Evolutionary conservation across 1,140 invertebrate genomes (phyloP), one percentile per base, ranked within the genome.

Genomic region (Hylaeus volcanicus): DNA sequence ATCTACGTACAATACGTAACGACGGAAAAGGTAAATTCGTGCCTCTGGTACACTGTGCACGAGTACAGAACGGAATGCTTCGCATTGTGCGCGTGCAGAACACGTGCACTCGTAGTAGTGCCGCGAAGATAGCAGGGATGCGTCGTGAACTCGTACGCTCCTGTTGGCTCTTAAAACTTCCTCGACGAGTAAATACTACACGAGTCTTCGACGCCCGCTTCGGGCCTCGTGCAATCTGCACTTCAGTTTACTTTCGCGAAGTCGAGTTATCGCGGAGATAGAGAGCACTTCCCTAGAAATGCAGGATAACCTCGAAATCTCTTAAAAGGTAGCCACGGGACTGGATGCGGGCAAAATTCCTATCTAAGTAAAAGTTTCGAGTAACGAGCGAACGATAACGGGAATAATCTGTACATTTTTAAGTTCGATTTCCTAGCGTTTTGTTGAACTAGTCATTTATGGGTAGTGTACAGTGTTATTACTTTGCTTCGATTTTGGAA

Each of bases 1-100:
- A 45, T 26, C 53, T 74, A 69, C 66, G 66, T 43, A 4, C 15
- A 15, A 72, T 15, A 69, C 69, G 82, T 87, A 89, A 83, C 69
- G 73, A 80, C 69, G 82, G 83, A 82, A 86, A 83, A 74, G 79
- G 80, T 58, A 55, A 71, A 73, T 83, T 83, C 53, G 70, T 48
- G 79, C 55, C 51, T 2, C 66, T 1, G 43, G 73, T 51, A 68
- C 65, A 39, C 45, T 51, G 58, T 63, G 53, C n/a, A 53, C 41
- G 37, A 15, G 37, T 61, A 55, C 72, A 83, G 72, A 82, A 86
- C 86, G 80, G 80, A 61, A 78, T 63, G 83, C 58, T 41, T 66
- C n/a, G 68, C 79, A 75, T 82, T 79, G 81, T 72, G 48, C 53
- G 53, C 56, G 66, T 61, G 26, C 26, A 26, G 26, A 26, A 26